Evolutionary conservation across 2,797 vertebrate genomes (phyloP).

Genomic region (Semaprochilodus insignis): DNA sequence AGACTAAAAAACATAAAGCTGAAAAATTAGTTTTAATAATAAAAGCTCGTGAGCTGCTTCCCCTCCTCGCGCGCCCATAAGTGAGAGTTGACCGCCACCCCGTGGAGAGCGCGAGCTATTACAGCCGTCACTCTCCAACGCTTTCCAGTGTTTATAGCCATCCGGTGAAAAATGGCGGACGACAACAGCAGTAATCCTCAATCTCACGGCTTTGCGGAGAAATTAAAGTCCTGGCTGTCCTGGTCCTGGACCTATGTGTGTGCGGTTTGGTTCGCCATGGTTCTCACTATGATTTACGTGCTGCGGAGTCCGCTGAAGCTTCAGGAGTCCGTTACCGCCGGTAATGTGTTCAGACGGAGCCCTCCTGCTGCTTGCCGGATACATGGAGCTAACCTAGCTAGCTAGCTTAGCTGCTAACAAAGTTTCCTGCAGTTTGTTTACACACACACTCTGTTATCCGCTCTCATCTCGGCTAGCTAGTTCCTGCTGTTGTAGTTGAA

Average conservation of each 20-base stretch:
- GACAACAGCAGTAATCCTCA: constrained; percentile 77
- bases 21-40: no score
- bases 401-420: constrained; percentile 7
- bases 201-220: constrained; percentile 83
- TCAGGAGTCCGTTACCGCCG: constrained; percentile 89
- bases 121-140: constrained; percentile 73
- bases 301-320: constrained; percentile 92
- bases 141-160: constrained; percentile 83
- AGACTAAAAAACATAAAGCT: no score
- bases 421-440: background rate
- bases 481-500: background rate
- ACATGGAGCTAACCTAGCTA: background rate
- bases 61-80: background rate
- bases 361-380: background rate
- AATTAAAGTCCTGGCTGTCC: constrained; percentile 84
- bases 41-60: no score
- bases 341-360: constrained; percentile 72
- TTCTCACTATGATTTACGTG: constrained; percentile 88
- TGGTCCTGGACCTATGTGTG: constrained; percentile 89
- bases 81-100: constrained; percentile 19
- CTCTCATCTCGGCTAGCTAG: background rate
- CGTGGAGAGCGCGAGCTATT: constrained; percentile 22
- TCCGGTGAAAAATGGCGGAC: constrained; percentile 91
- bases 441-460: background rate
- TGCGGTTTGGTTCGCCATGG: constrained; percentile 84